Base-by-base conservation (phyloP, 37 sponge, comb jelly and placozoan species). In the Halichondria panicea region DNA sequence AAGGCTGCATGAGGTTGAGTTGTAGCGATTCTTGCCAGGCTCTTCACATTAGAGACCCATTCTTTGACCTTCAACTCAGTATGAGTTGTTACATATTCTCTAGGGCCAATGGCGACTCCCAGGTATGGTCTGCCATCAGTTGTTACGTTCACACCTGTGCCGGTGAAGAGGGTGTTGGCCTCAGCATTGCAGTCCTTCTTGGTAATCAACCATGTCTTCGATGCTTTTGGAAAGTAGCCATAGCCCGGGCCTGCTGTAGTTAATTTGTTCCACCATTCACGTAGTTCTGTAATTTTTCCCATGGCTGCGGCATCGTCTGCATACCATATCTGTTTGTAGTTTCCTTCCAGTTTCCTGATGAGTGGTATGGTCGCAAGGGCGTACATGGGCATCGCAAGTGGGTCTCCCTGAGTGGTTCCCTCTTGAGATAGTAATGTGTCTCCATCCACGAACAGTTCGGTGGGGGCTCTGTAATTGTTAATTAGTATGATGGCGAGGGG, bases 301-400 rank as follows among this genome's bases (percentile, higher is more conserved):
- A 18, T 21, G 64, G 50, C 61, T 61, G 66, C 68, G 57, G 48
- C 13, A 78, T 68, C 48, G 65, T 67, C 55, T 60, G n/a, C 15
- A 78, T 56, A 66, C 52, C 68, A 52, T 66, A n/a, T n/a, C n/a
- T n/a, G n/a, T n/a, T 56, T 62, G 59, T 44, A 11, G 28, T 74
- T 27, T 59, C 44, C 68, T 78, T 45, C 68, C 61, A 60, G 8
- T 48, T 68, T 55, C 43, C 38, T 27, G 46, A 70, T 70, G 31
- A 70, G 34, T 13, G 54, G 54, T 39, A 70, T 43, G 46, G 52
- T 70, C 32, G 70, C 70, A 28, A 79, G 33, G 27, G 70, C 80
- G 69, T 70, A 69, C 80, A 79, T 69, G 18, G 80, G 80, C 80
- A 79, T 79, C 4, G 80, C 80, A 21, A 79, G 45, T 37, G 80